Evolutionary conservation across 2,113 vertebrate species (phyloP).

Genomic region (Sander vitreus): DNA sequence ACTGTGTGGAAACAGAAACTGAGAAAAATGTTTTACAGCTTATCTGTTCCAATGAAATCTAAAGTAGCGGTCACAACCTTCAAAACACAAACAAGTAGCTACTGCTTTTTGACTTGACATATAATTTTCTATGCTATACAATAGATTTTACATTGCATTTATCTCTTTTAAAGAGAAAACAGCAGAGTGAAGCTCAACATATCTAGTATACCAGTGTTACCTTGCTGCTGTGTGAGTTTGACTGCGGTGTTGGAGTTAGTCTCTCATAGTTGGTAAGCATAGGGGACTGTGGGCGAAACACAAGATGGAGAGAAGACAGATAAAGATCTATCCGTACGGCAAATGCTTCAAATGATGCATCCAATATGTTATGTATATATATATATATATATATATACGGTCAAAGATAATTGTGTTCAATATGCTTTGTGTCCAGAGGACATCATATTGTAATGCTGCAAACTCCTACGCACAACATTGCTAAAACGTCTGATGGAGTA

Average conservation of each 20-base stretch:
- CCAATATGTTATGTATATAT: background rate
- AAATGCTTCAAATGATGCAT: constrained; percentile 15
- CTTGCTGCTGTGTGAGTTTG: constrained; percentile 70
- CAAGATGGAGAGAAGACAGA: constrained; percentile 38
- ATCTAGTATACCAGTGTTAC: constrained; percentile 51
- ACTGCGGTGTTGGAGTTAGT: constrained; percentile 45
- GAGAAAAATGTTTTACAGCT: constrained; percentile 29
- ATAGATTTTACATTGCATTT: background rate
- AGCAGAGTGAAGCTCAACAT: background rate
- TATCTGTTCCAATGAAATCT: constrained; percentile 20
- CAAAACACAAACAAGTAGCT: constrained; percentile 11
- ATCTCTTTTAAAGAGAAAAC: background rate
- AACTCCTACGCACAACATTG: constrained; percentile 22
- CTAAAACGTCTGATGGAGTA: constrained; percentile 23
- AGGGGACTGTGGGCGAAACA: constrained; percentile 69
- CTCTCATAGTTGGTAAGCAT: constrained; percentile 63
- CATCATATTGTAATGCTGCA: constrained; percentile 23
- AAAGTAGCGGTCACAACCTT: constrained; percentile 18
- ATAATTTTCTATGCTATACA: background rate
- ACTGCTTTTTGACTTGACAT: constrained; percentile 19
- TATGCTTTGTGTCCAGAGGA: constrained; percentile 30
- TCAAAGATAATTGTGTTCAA: constrained; percentile 17
- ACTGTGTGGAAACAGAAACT: constrained; percentile 38
- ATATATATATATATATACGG: background rate
- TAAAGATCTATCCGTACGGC: constrained; percentile 21